Conservation (phyloP, 2,888 invertebrate species). For the Caenorhabditis auriculariae region DNA sequence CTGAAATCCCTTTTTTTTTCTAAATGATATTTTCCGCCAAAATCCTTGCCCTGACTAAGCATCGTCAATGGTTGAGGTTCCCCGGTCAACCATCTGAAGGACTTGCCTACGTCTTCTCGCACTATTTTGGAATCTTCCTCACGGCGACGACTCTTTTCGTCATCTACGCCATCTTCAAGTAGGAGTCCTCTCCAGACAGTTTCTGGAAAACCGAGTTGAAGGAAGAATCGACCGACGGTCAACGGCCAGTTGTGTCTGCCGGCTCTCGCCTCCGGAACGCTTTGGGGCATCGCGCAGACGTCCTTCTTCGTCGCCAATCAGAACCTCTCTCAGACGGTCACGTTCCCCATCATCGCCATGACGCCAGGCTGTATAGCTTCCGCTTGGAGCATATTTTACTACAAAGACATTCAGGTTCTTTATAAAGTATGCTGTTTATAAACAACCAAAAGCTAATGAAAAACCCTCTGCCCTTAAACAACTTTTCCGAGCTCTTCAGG, state of each 20-base stretch:
- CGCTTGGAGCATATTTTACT: slow-evolving; percentile 66
- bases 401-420: slow-evolving; percentile 66
- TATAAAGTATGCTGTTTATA: no score
- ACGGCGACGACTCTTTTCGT: slow-evolving; percentile 65
- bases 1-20: no score
- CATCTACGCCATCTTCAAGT: slow-evolving; percentile 63
- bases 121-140: slow-evolving; percentile 66
- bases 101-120: slow-evolving; percentile 66
- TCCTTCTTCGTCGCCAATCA: slow-evolving; percentile 68
- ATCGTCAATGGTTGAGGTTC: no score
- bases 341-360: slow-evolving; percentile 67
- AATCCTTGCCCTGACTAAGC: no score
- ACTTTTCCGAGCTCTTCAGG: slow-evolving; percentile 29
- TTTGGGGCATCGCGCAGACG: slow-evolving; percentile 67
- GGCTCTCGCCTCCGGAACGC: slow-evolving; percentile 65
- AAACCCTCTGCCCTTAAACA: neutral
- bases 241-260: slow-evolving; percentile 65
- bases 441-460: neutral
- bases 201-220: no score
- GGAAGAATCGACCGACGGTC: slow-evolving; percentile 65
- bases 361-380: slow-evolving; percentile 66
- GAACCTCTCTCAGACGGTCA: slow-evolving; percentile 64
- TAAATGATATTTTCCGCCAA: no score
- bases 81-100: slow-evolving; percentile 39
- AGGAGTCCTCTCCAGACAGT: no score